A percentile compares a stretch with the other conserved stretches of the same genome.
Conservation (phyloP, 2,113 vertebrate species). For the Pitta sordida region DNA sequence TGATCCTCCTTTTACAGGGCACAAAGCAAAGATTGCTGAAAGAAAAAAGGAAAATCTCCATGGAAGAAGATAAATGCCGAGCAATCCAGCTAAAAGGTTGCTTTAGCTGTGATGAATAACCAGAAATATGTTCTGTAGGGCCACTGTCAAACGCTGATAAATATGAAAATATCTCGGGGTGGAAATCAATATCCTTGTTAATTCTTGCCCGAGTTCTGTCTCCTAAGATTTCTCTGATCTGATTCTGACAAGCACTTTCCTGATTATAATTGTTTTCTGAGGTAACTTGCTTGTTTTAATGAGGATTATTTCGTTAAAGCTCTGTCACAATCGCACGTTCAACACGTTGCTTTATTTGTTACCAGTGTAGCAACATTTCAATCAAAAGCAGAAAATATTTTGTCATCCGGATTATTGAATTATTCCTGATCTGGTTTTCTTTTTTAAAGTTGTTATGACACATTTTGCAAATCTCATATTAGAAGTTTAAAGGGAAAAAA, state of each 20-base stretch:
- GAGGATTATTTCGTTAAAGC: not conserved
- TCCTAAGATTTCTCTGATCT: not conserved
- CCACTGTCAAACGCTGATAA: not conserved
- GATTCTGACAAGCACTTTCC: not conserved
- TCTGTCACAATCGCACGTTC: not conserved
- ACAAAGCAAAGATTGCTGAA: not conserved
- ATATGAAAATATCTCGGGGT: not conserved
- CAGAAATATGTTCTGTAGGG: not conserved
- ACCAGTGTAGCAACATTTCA: not conserved
- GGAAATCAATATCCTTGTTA: not conserved
- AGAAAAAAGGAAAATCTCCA: not conserved
- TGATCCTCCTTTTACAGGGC: not conserved
- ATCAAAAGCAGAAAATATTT: not conserved
- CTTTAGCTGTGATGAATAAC: not conserved
- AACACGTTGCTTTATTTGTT: not conserved
- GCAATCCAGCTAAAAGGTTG: not conserved
- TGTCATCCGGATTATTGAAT: not conserved
- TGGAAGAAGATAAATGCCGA: not conserved
- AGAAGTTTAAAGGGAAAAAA: not conserved
- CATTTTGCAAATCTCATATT: not conserved
- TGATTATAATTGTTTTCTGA: not conserved
- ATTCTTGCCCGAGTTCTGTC: not conserved
- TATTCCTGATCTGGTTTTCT: not conserved
- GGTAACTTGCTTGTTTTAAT: not conserved
- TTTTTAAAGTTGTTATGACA: not conserved